phyloP scores from a whole-genome alignment of 37 sponge, comb jelly and placozoan genomes.

The Ianthella basta region DNA sequence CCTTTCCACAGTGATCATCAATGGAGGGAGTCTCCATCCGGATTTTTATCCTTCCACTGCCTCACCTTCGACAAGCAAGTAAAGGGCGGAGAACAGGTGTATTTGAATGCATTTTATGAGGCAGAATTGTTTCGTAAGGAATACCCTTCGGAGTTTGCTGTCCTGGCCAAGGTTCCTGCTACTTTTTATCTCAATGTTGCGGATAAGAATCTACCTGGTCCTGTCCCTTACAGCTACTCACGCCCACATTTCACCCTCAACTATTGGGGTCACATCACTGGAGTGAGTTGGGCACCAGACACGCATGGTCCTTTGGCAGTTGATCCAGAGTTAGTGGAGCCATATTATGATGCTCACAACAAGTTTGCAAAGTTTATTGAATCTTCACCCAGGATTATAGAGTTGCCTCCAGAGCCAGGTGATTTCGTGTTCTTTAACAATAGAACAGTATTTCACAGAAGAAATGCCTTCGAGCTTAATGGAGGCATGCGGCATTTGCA shows the following conservation, averaged over 20 bases:
- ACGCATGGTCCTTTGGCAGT: neutral
- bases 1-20: neutral
- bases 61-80: neutral
- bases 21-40: neutral
- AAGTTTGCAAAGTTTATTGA: no score
- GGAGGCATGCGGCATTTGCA: no score
- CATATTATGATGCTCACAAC: no score
- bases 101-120: neutral
- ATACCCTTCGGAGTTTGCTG: neutral
- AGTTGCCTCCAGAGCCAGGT: no score
- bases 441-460: no score
- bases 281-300: conserved; percentile 9
- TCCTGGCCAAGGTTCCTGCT: neutral
- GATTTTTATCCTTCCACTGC: neutral
- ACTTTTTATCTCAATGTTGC: neutral
- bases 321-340: no score
- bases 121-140: neutral
- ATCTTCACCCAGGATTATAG: no score
- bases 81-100: neutral
- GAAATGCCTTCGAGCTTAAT: no score
- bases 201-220: neutral
- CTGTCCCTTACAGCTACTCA: neutral
- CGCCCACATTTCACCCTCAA: neutral
- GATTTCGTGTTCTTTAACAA: no score
- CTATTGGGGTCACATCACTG: neutral